Evolutionary conservation across 2,113 vertebrate genomes (phyloP).

Genomic region (Heterochromis multidens): DNA sequence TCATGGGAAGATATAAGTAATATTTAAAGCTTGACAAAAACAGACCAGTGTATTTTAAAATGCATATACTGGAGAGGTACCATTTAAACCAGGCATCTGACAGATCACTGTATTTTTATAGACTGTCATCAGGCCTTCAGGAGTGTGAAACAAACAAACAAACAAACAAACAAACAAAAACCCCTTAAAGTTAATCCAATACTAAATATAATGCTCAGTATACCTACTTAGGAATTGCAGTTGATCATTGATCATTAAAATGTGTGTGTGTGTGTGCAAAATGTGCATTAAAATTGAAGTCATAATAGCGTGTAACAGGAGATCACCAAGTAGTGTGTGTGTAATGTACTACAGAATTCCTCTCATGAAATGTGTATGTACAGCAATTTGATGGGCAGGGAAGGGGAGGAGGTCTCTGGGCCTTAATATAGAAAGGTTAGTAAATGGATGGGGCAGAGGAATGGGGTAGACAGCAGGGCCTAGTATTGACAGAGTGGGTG

Average conservation of each 20-base stretch:
- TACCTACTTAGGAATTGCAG: neutral
- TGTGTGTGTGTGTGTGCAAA: too few relatives aligned
- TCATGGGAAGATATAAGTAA: neutral
- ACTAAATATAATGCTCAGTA: neutral
- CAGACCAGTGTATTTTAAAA: neutral
- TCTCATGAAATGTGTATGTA: slow-evolving; percentile 20
- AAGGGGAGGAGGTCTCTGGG: neutral
- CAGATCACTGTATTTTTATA: neutral
- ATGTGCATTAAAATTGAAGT: neutral
- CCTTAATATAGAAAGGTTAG: slow-evolving; percentile 62
- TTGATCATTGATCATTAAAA: too few relatives aligned
- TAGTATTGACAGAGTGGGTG: slow-evolving; percentile 60
- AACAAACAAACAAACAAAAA: neutral
- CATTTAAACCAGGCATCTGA: neutral
- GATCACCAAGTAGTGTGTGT: neutral
- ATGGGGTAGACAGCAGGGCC: slow-evolving; percentile 36
- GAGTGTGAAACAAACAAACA: neutral
- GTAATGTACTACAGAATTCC: slow-evolving; percentile 46
- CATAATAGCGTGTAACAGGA: slow-evolving; percentile 25
- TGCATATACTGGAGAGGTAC: neutral
- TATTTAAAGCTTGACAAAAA: neutral
- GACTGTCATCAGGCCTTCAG: neutral
- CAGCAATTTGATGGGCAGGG: neutral
- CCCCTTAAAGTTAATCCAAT: neutral
- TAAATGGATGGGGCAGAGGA: slow-evolving; percentile 38